phyloP scores from a whole-genome alignment of 2,113 vertebrate species.

The Anguilla rostrata region DNA sequence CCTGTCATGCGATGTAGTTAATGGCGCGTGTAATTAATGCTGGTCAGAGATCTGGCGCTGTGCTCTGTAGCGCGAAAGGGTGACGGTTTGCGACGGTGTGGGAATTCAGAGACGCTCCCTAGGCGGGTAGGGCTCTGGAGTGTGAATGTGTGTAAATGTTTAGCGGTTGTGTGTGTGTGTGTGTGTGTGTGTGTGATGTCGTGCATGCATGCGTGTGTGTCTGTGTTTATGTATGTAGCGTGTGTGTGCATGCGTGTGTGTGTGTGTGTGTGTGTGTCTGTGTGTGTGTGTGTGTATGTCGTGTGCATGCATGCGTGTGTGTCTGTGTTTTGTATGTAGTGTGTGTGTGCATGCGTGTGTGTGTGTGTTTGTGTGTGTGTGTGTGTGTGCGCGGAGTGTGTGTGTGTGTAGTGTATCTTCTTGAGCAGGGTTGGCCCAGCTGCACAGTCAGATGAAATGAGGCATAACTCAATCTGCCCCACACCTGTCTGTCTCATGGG shows the following conservation, averaged over 20 bases:
- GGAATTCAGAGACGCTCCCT: background rate
- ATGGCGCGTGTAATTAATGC: background rate
- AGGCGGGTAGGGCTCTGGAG: background rate
- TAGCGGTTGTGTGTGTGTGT: background rate
- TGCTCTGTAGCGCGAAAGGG: background rate
- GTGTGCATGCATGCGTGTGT: too few relatives aligned
- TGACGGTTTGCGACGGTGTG: background rate
- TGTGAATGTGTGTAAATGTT: background rate
- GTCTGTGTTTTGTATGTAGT: too few relatives aligned
- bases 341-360: too few relatives aligned
- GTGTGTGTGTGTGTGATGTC: background rate
- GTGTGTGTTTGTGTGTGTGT: too few relatives aligned
- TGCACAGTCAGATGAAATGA: constrained; percentile 65
- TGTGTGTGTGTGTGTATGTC: too few relatives aligned
- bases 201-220: constrained; percentile 11
- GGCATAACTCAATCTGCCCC: constrained; percentile 63
- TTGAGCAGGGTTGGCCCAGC: constrained; percentile 55
- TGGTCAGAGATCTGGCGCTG: background rate
- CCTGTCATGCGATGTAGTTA: background rate
- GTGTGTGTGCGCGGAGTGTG: too few relatives aligned
- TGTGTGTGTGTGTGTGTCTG: too few relatives aligned
- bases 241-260: background rate
- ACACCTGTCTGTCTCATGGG: constrained; percentile 62
- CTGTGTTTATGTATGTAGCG: constrained; percentile 38
- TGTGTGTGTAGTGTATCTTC: too few relatives aligned